phyloP scores from a whole-genome alignment of 2,113 vertebrate species.

The Gavia stellata region DNA sequence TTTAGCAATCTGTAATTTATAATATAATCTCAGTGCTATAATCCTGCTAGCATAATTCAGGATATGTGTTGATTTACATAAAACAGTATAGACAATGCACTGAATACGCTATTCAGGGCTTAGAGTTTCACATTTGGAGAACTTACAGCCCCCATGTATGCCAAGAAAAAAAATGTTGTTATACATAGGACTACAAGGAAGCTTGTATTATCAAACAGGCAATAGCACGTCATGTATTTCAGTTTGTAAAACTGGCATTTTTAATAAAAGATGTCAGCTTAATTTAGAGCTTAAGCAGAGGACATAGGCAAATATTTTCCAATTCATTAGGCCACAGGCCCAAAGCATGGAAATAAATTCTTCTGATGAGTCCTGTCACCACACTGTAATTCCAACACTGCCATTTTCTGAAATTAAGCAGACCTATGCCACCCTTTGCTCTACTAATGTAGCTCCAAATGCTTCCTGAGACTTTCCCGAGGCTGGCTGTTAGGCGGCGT shows the following conservation, averaged over 20 bases:
- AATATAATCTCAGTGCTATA: neutral
- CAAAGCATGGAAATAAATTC: conserved; percentile 72
- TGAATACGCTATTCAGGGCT: neutral
- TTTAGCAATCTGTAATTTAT: neutral
- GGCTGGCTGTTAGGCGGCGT: conserved; percentile 19
- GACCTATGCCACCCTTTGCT: conserved; percentile 57
- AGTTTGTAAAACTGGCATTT: conserved; percentile 61
- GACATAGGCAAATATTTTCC: conserved; percentile 74
- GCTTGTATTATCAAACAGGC: conserved; percentile 48
- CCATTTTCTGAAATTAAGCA: conserved; percentile 75
- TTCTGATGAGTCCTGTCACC: conserved; percentile 75
- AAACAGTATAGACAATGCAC: neutral
- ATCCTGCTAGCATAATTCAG: neutral
- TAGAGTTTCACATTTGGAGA: neutral
- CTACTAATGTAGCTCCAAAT: conserved; percentile 31
- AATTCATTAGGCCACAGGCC: conserved; percentile 71
- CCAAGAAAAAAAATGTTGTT: neutral
- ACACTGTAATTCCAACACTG: conserved; percentile 66
- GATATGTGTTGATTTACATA: neutral
- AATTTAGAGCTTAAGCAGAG: conserved; percentile 70
- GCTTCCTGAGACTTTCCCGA: conserved; percentile 48
- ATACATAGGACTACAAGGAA: conserved; percentile 11
- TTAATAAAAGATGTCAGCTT: conserved; percentile 70
- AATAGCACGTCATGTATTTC: conserved; percentile 52
- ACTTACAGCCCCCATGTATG: neutral